These are phyloP conservation scores for Acropora yongei DNA, from an alignment of 64 coral and sea anemone genomes.

Conservation along the genomic window DNA sequence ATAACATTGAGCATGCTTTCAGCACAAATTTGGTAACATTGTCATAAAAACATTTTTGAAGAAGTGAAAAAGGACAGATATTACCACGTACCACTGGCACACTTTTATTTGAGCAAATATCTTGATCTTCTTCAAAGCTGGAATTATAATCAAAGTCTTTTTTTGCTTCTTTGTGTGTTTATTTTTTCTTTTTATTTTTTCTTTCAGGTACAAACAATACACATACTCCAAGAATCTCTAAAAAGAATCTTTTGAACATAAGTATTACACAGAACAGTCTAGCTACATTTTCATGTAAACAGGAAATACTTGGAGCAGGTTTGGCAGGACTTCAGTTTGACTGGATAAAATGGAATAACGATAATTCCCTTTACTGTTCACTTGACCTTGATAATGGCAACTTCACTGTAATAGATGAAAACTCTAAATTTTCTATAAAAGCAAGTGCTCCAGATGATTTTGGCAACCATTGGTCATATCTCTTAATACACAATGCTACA, in stretches of 20 bases:
- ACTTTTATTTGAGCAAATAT: too few relatives aligned
- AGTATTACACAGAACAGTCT: neutral
- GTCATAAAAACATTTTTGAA: too few relatives aligned
- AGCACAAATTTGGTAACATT: too few relatives aligned
- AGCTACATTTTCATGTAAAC: slow-evolving; percentile 9
- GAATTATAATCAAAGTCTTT: too few relatives aligned
- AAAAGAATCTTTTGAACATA: neutral
- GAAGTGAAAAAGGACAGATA: too few relatives aligned
- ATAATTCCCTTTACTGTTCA: neutral
- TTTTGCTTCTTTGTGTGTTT: too few relatives aligned
- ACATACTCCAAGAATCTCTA: neutral
- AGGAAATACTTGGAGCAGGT: slow-evolving; percentile 2
- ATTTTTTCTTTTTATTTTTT: neutral
- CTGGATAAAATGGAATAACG: slow-evolving; percentile 56
- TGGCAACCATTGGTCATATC: slow-evolving; percentile 12
- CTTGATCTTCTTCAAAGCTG: too few relatives aligned
- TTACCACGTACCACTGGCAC: too few relatives aligned
- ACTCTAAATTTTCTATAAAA: slow-evolving; percentile 39
- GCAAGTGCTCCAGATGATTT: neutral
- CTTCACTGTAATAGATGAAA: slow-evolving; percentile 9
- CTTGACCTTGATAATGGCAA: slow-evolving; percentile 49
- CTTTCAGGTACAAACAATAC: neutral
- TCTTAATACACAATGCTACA: slow-evolving; percentile 48
- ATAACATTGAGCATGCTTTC: too few relatives aligned
- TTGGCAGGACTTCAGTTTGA: neutral